A percentile compares a stretch with the other conserved stretches of the same genome.
Conservation (phyloP, 1,140 invertebrate genomes). For the Macrobrachium nipponense region DNA sequence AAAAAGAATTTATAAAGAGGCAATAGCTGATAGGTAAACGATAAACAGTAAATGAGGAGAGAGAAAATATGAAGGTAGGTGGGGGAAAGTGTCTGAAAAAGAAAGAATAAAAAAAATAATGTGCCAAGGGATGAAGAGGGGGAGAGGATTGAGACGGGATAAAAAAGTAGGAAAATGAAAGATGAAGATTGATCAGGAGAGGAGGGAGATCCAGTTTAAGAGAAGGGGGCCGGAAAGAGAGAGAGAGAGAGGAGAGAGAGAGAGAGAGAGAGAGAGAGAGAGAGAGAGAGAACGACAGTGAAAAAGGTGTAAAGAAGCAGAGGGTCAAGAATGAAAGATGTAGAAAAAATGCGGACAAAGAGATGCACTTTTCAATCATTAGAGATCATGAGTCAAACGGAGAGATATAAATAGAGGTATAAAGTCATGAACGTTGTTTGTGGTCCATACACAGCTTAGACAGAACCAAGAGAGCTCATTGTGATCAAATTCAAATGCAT, state of each 20-base stretch:
- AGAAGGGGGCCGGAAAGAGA: neutral
- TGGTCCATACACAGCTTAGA: too few species aligned
- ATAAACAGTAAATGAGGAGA: neutral
- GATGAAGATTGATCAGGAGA: neutral
- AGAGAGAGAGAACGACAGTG: neutral
- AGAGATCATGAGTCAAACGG: too few species aligned
- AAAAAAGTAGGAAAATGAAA: neutral
- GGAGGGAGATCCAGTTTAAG: too few species aligned
- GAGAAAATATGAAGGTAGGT: neutral
- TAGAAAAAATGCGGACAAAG: neutral
- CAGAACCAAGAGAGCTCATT: too few species aligned
- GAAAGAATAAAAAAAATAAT: neutral
- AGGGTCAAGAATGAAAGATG: neutral
- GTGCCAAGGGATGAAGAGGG: neutral
- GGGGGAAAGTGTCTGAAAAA: neutral
- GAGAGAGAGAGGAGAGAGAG: constrained; percentile 2
- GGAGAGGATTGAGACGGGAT: neutral
- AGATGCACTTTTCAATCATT: neutral
- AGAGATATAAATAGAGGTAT: too few species aligned
- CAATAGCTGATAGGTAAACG: neutral
- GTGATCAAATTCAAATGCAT: too few species aligned
- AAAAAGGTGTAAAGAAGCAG: neutral
- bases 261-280: neutral
- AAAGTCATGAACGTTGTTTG: too few species aligned
- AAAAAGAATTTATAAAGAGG: neutral